These are phyloP conservation scores for Talpa occidentalis DNA, from an alignment of 2,113 vertebrate species.

Conservation along the genomic window DNA sequence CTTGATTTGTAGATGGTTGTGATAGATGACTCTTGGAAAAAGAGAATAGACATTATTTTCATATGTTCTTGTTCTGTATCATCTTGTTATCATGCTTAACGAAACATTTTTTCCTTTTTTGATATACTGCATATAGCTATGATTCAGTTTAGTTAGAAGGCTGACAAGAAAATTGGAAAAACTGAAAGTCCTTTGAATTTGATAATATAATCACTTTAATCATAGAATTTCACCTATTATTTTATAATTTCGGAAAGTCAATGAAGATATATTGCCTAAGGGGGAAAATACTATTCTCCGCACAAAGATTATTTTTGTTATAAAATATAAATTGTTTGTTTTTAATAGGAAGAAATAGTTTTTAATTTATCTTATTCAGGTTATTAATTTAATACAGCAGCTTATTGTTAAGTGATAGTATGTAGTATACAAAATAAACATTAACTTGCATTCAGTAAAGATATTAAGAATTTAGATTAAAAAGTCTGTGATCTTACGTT, in stretches of 20 bases:
- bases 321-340: slow-evolving; percentile 4
- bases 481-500: slow-evolving; percentile 71
- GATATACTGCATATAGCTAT: slow-evolving; percentile 19
- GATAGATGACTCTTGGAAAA: slow-evolving; percentile 62
- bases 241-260: slow-evolving; percentile 45
- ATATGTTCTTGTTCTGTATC: neutral
- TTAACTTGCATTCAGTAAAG: slow-evolving; percentile 64
- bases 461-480: slow-evolving; percentile 69
- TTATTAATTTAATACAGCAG: slow-evolving; percentile 19
- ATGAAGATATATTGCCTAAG: neutral
- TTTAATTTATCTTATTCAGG: slow-evolving; percentile 19
- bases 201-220: slow-evolving; percentile 54
- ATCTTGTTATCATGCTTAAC: slow-evolving; percentile 63
- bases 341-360: slow-evolving; percentile 29
- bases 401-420: neutral
- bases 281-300: neutral
- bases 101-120: neutral
- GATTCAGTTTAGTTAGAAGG: slow-evolving; percentile 49
- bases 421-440: slow-evolving; percentile 45
- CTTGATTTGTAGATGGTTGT: slow-evolving; percentile 64
- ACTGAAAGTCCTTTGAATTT: slow-evolving; percentile 55
- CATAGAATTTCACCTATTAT: slow-evolving; percentile 39
- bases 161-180: slow-evolving; percentile 51
- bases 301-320: slow-evolving; percentile 65
- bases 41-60: slow-evolving; percentile 43